These are phyloP conservation scores for Matsumurasca onukii DNA, from an alignment of 1,140 invertebrate genomes.

Conservation along the genomic window DNA sequence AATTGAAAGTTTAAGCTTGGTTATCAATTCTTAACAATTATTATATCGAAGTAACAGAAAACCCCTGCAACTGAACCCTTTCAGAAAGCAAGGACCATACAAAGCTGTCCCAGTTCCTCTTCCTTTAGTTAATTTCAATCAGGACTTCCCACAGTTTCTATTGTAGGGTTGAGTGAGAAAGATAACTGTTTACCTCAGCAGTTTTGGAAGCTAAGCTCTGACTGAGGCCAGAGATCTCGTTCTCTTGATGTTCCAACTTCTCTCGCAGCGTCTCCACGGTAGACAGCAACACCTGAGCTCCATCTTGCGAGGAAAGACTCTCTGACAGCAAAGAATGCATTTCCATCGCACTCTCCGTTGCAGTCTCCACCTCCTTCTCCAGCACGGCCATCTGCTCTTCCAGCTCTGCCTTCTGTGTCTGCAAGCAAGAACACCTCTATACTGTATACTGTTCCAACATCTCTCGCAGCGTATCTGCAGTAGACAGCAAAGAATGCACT, in stretches of 20 bases:
- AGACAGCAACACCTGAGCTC: constrained; percentile 46
- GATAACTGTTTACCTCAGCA: constrained; percentile 53
- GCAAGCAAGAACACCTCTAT: constrained; percentile 11
- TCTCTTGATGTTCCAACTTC: constrained; percentile 44
- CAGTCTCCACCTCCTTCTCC: constrained; percentile 49
- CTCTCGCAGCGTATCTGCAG: too few species aligned
- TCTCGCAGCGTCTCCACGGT: constrained; percentile 49
- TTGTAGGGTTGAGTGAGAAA: too few species aligned
- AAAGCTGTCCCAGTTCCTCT: neutral
- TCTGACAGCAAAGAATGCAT: constrained; percentile 58
- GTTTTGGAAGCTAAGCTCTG: constrained; percentile 51
- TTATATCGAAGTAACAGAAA: neutral
- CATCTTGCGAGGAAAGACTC: constrained; percentile 53
- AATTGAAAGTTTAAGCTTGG: neutral
- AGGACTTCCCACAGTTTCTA: too few species aligned
- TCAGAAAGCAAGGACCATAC: neutral
- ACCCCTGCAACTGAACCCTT: neutral
- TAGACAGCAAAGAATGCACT: too few species aligned
- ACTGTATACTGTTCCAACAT: constrained; percentile 19
- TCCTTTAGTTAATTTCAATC: neutral
- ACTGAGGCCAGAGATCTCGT: constrained; percentile 49
- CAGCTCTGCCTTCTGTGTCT: constrained; percentile 39
- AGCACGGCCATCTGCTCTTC: constrained; percentile 47
- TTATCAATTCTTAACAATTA: neutral
- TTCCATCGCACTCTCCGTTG: constrained; percentile 49